Base-by-base conservation (phyloP, 2,888 invertebrate genomes). In the Drosophila falleni region DNA sequence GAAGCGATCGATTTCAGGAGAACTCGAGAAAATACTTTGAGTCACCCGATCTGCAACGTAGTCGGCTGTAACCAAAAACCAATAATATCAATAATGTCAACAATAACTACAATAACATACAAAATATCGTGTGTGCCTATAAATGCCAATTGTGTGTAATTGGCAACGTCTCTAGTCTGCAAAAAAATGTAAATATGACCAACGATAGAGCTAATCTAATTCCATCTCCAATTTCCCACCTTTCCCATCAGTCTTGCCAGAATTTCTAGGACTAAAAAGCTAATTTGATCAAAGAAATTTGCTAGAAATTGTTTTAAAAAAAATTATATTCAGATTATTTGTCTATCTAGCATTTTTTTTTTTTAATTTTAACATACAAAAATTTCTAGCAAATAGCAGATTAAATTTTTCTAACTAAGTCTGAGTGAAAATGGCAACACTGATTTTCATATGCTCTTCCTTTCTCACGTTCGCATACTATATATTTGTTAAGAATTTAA, bases 1-100 rank as follows among this genome's bases (percentile, higher is more conserved):
- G 94, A 74, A 92, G 91, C 31, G 90, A 92, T 83, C 92, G 89
- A 31, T 92, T 90, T 71, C 90, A 92, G 59, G 91, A 91, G 73
- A 91, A 83, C 64, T 92, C 92, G 9, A 85, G 88, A 29, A 91
- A 91, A 66, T 92, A 91, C 78, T 92, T 92, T 51, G 92, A 92
- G 55, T 90, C 92, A 31, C 87, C 84, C 10, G 90, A 88, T 70
- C 58, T 90, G 51, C 80, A 89, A 54, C 89, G 89, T 29, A 87
- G 80, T 61, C 88, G 81, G 42, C 78, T 55, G 10, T 79, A 78
- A 62, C 23, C 19, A 19, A 46, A 37, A n/a, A 33, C 39, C 5
- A 55, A 39, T 29, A 13, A 37, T 15, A 15, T 11, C 16, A 33
- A 16, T 23, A 37, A 58, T 9, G 39, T 26, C 16, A 50, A 39